Conservation (phyloP, 2,797 vertebrate genomes). For the Sebastiscus tertius region DNA sequence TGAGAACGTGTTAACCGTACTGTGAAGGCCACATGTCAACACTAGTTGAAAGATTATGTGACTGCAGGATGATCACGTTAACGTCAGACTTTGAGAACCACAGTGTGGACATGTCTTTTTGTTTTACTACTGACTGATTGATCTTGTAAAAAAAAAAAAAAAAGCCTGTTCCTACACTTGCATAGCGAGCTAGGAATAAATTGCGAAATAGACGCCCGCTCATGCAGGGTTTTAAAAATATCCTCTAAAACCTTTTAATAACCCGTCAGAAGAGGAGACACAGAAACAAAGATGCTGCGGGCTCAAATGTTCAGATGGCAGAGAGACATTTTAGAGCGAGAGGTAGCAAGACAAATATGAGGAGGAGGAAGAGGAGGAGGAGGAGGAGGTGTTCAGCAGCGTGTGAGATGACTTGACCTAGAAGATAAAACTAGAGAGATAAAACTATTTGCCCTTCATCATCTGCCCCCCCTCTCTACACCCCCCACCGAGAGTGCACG, state of each 20-base stretch:
- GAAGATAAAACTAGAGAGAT: conserved; percentile 5
- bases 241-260: not conserved
- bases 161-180: not conserved
- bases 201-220: not conserved
- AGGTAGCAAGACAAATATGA: not conserved
- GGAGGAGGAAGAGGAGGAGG: not conserved
- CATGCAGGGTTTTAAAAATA: not conserved
- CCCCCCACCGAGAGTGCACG: not conserved
- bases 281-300: not conserved
- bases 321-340: not conserved
- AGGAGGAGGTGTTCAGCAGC: conserved; percentile 14
- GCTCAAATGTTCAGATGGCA: not conserved
- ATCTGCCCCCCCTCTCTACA: not conserved
- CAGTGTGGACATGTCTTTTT: not conserved
- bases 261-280: not conserved
- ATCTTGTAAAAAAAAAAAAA: not conserved
- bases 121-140: not conserved
- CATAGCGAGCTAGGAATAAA: not conserved
- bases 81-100: not conserved
- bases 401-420: conserved; percentile 9
- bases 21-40: not conserved
- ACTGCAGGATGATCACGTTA: not conserved
- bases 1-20: no score
- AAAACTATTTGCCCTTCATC: not conserved
- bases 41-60: not conserved